phyloP scores from a whole-genome alignment of 1,140 invertebrate species.

The Dryas iulia region DNA sequence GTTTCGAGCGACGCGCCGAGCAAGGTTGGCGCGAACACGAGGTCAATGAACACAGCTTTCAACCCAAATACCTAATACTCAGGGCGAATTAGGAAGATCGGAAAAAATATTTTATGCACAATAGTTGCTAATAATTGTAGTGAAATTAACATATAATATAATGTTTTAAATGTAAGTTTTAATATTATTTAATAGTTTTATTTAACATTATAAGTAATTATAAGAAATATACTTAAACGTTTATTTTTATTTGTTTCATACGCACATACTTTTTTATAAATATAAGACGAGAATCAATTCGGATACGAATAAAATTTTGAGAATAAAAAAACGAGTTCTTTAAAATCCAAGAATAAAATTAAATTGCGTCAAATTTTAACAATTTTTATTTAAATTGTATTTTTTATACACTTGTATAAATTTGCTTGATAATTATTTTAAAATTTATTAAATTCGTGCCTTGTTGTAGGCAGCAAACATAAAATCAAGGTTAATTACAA shows the following conservation, averaged over 20 bases:
- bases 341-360: neutral
- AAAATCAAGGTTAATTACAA: neutral
- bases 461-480: neutral
- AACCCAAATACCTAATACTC: slow-evolving; percentile 27
- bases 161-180: no score
- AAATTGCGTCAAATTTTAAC: no score
- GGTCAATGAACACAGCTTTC: slow-evolving; percentile 62
- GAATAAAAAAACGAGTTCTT: neutral
- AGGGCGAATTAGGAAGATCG: slow-evolving; percentile 12
- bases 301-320: no score
- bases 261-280: no score
- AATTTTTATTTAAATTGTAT: neutral
- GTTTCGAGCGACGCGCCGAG: slow-evolving; percentile 20
- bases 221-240: no score
- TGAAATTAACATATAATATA: neutral
- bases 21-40: slow-evolving; percentile 63
- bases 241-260: no score
- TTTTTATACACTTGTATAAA: neutral
- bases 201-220: no score
- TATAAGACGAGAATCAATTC: no score
- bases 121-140: neutral
- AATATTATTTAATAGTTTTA: no score
- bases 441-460: neutral
- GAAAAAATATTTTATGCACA: neutral
- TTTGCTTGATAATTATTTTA: neutral